Evolutionary conservation across 2,113 vertebrate genomes (phyloP), one percentile per base, ranked within the genome.

Genomic region (Tympanuchus pallidicinctus): DNA sequence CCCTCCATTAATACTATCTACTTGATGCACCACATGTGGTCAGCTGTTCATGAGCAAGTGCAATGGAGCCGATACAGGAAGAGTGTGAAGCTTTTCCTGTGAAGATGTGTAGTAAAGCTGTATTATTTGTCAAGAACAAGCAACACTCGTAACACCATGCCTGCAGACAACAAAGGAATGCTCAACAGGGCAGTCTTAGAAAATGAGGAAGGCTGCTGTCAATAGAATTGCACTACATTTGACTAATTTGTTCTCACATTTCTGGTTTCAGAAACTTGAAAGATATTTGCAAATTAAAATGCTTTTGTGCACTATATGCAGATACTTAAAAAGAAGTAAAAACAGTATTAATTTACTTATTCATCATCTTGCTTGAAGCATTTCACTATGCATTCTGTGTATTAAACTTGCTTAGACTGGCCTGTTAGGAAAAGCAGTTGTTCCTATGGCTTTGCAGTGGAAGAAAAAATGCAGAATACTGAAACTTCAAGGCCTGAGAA

Each of bases 81-180:
- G 45, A 92, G 42, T 61, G 88, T 3, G 28, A 95, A 95, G 36
- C 47, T 90, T 90, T 90, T 92, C 81, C 78, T 89, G 88, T 76
- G 64, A 94, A 94, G 86, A 94, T 83, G 76, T 3, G 9, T 1
- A 79, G 86, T 59, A 83, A 88, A 94, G 59, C 66, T 67, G 56
- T 34, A 88, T 83, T 95, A 89, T 89, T 91, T 80, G 63, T 72
- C 42, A 89, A 56, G 76, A 95, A 95, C 82, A 91, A 94, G 77
- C 0, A 34, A 50, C 42, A 64, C 47, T 91, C 83, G 48, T 94
- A 78, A 72, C 12, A n/a, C 42, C 43, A 13, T 82, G 86, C 61
- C 84, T 89, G 82, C 82, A 78, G 81, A 82, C 78, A 92, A 42
- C 0, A 28, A 75, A 54, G 79, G 28, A 89, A 73, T 43, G 72